Percentiles rank a stretch among this genome's conserved stretches.
phyloP scores from a whole-genome alignment of 2,113 vertebrate genomes.

The Alexandromys fortis region DNA sequence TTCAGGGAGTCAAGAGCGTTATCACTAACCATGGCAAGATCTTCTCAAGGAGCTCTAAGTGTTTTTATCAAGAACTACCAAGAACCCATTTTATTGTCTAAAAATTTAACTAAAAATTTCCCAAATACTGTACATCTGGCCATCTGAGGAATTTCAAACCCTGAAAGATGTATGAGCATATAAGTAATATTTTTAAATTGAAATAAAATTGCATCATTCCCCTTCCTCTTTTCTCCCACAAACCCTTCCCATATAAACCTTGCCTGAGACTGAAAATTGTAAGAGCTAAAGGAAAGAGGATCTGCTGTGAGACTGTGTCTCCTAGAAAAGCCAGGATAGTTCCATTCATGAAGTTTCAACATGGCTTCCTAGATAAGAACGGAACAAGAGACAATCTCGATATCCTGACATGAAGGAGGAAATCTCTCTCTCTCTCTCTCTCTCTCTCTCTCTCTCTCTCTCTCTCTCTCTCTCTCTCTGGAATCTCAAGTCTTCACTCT shows the following conservation, averaged over 20 bases:
- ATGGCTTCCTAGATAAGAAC: neutral
- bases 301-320: neutral
- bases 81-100: conserved; percentile 5
- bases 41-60: conserved; percentile 4
- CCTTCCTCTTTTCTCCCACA: neutral
- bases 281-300: neutral
- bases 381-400: no score
- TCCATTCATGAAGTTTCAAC: neutral
- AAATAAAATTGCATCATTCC: neutral
- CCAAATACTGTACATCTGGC: neutral
- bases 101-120: neutral
- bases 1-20: neutral
- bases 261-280: neutral
- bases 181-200: neutral
- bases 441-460: no score
- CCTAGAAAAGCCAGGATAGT: neutral
- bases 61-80: neutral
- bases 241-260: neutral
- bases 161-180: neutral
- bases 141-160: neutral
- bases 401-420: neutral
- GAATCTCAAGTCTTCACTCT: neutral
- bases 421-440: no score
- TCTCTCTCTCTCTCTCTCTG: no score
- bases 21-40: neutral